phyloP scores from a whole-genome alignment of 2,888 invertebrate genomes.

The Campoplex capitator region DNA sequence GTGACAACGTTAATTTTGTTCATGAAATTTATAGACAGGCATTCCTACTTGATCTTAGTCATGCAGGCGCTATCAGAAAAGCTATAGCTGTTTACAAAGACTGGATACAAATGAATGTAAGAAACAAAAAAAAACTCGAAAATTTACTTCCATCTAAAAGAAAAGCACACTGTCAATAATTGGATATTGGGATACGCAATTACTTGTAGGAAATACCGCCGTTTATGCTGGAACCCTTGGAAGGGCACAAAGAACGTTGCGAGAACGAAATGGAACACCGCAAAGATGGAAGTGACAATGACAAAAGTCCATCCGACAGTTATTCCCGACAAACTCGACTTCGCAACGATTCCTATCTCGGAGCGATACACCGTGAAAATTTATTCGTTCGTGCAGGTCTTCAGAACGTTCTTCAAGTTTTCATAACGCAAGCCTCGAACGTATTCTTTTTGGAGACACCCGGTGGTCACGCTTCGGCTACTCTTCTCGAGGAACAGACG shows the following conservation, averaged over 20 bases:
- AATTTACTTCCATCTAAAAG: background rate
- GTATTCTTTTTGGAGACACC: constrained; percentile 92
- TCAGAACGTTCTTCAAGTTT: constrained; percentile 94
- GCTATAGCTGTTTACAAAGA: constrained; percentile 97
- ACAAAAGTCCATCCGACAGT: constrained; percentile 81
- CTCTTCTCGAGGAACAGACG: constrained; percentile 95
- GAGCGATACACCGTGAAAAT: constrained; percentile 93
- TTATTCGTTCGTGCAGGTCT: constrained; percentile 92
- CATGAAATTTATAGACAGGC: constrained; percentile 98
- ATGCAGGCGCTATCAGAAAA: constrained; percentile 94
- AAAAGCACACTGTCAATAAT: background rate
- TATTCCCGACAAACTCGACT: constrained; percentile 85
- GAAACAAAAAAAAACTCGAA: constrained; percentile 71
- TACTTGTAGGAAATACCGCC: constrained; percentile 89
- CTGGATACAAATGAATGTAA: constrained; percentile 95
- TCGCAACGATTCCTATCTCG: constrained; percentile 94
- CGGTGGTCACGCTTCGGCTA: constrained; percentile 86
- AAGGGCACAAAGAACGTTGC: constrained; percentile 84
- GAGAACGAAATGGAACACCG: constrained; percentile 74
- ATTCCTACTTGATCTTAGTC: constrained; percentile 94
- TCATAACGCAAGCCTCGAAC: constrained; percentile 97
- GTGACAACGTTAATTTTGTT: constrained; percentile 97
- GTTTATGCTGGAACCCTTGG: constrained; percentile 90
- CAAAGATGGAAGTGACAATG: constrained; percentile 76
- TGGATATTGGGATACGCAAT: background rate